A percentile compares a stretch with the other conserved stretches of the same genome.
These are phyloP conservation scores for Lepidurus arcticus DNA, from an alignment of 1,140 invertebrate species.

Conservation along the genomic window DNA sequence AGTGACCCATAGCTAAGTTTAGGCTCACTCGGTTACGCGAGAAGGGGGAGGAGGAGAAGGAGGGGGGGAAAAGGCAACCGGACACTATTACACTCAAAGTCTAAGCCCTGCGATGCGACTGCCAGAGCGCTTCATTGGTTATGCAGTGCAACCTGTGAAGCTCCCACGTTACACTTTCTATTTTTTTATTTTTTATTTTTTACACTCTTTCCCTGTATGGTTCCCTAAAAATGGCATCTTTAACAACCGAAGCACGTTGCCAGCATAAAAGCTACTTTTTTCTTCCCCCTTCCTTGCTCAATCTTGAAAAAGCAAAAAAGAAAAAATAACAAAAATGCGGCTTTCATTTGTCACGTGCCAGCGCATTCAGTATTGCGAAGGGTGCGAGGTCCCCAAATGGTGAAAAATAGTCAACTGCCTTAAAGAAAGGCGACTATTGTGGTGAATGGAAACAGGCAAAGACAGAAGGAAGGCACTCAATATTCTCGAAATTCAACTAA, in stretches of 20 bases:
- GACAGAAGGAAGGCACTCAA: no score
- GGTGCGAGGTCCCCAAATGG: background rate
- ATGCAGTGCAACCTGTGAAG: slow-evolving; percentile 4
- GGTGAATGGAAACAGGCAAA: no score
- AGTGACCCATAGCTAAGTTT: background rate
- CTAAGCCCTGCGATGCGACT: background rate
- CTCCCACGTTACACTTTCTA: slow-evolving; percentile 13
- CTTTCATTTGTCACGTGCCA: slow-evolving; percentile 8
- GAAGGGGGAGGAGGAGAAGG: background rate
- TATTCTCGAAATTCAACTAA: no score
- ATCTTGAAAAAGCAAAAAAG: background rate
- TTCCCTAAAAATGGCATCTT: background rate
- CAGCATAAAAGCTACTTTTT: slow-evolving; percentile 1
- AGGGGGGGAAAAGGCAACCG: background rate
- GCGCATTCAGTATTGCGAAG: background rate
- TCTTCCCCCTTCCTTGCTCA: background rate
- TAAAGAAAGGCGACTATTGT: background rate
- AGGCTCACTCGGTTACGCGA: background rate
- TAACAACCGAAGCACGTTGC: slow-evolving; percentile 13
- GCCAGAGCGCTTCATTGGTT: background rate
- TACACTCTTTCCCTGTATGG: background rate
- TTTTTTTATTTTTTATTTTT: background rate
- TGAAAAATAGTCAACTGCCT: background rate
- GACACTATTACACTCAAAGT: background rate
- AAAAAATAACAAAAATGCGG: background rate